phyloP scores from a whole-genome alignment of 2,113 vertebrate genomes.

The Hippopotamus amphibius region DNA sequence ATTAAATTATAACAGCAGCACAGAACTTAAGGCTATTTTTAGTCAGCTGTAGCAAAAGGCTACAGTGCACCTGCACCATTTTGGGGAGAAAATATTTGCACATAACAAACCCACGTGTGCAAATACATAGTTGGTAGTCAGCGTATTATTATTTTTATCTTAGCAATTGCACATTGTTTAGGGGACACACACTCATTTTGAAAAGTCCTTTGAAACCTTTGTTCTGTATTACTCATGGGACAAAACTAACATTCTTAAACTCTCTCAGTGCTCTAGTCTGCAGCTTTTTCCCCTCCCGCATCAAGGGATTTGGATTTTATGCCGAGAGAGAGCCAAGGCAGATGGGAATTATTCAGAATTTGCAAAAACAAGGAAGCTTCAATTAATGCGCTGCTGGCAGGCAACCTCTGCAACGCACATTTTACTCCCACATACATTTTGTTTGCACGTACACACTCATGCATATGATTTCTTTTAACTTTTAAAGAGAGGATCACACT shows the following conservation, averaged over 20 bases:
- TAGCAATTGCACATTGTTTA: constrained; percentile 15
- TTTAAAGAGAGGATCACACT: constrained; percentile 68
- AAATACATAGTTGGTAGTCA: constrained; percentile 19
- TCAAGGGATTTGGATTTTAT: constrained; percentile 75
- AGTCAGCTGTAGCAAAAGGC: constrained; percentile 53
- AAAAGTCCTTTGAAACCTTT: constrained; percentile 14
- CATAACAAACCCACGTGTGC: neutral
- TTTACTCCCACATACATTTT: constrained; percentile 80
- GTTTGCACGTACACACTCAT: neutral
- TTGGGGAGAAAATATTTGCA: constrained; percentile 60
- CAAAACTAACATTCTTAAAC: constrained; percentile 74
- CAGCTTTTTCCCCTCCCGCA: constrained; percentile 52
- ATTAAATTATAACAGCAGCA: constrained; percentile 84
- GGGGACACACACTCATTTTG: neutral
- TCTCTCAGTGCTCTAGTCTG: constrained; percentile 66
- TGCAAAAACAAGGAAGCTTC: constrained; percentile 82
- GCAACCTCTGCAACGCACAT: constrained; percentile 71
- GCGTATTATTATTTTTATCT: constrained; percentile 18
- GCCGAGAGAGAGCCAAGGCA: constrained; percentile 77
- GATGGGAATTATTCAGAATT: constrained; percentile 84
- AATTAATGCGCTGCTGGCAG: constrained; percentile 84
- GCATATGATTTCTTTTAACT: constrained; percentile 67
- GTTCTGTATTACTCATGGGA: neutral
- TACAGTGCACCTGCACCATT: constrained; percentile 45
- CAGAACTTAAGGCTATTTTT: constrained; percentile 80